Conservation (phyloP, 1,140 invertebrate species). For the Metaphire vulgaris region DNA sequence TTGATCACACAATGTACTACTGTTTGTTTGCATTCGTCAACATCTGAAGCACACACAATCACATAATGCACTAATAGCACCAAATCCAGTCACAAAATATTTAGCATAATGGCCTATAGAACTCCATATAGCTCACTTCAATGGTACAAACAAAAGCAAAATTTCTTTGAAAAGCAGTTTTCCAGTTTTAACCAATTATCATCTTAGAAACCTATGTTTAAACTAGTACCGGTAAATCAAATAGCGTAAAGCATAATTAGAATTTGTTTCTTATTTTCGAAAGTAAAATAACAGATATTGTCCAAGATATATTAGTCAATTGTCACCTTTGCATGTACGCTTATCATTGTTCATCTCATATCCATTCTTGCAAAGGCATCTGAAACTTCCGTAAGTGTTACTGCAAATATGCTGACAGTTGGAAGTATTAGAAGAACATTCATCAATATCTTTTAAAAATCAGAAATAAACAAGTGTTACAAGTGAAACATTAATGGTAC, state of each 20-base stretch:
- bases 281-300: neutral
- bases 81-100: no score
- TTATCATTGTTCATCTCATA: neutral
- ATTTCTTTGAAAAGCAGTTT: neutral
- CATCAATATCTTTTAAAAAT: neutral
- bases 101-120: no score
- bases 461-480: conserved; percentile 9
- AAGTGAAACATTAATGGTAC: neutral
- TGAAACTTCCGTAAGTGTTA: neutral
- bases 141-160: neutral
- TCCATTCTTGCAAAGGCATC: neutral
- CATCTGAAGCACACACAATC: neutral
- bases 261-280: conserved; percentile 9
- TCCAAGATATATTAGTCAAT: no score
- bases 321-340: neutral
- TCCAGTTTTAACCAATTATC: neutral
- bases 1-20: neutral
- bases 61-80: neutral
- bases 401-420: neutral
- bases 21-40: neutral
- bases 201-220: neutral
- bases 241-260: neutral
- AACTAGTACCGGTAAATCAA: neutral
- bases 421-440: neutral
- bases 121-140: no score